These are phyloP conservation scores for Drosophila pseudotakahashii DNA, from an alignment of 2,888 invertebrate species.

Conservation along the genomic window DNA sequence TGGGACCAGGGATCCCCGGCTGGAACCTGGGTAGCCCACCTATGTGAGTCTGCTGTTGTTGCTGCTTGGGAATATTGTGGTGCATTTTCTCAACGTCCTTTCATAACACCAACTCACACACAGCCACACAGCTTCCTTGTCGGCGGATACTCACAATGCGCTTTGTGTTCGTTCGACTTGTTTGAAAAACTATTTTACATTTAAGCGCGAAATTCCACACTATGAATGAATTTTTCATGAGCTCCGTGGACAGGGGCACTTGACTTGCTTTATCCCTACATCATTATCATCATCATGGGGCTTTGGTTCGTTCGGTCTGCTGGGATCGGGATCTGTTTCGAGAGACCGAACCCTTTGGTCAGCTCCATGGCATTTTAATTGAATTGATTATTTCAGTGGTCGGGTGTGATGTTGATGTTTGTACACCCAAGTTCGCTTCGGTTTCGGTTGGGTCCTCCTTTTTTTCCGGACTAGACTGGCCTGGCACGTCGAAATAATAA, in stretches of 20 bases:
- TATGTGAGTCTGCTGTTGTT: conserved; percentile 32
- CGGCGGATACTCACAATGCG: conserved; percentile 73
- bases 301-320: conserved; percentile 10
- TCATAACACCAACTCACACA: conserved; percentile 60
- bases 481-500: conserved; percentile 55
- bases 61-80: conserved; percentile 55
- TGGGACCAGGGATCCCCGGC: conserved; percentile 21
- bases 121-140: conserved; percentile 47
- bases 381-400: conserved; percentile 77
- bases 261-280: conserved; percentile 56
- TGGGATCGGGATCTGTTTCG: too few species aligned
- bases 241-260: conserved; percentile 56
- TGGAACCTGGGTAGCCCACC: conserved; percentile 36
- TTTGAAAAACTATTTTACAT: conserved; percentile 80
- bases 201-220: conserved; percentile 80
- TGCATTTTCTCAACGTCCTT: conserved; percentile 71
- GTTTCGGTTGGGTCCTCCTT: neutral
- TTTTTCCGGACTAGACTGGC: conserved; percentile 4
- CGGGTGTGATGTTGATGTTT: conserved; percentile 76
- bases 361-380: conserved; percentile 78
- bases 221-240: conserved; percentile 79
- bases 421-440: conserved; percentile 18
- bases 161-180: conserved; percentile 80
- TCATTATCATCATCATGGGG: conserved; percentile 64
- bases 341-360: conserved; percentile 51